Evolutionary conservation across 2,888 invertebrate species (phyloP), one percentile per base, ranked within the genome.

Genomic region (Zhuqinia jingwanae): DNA sequence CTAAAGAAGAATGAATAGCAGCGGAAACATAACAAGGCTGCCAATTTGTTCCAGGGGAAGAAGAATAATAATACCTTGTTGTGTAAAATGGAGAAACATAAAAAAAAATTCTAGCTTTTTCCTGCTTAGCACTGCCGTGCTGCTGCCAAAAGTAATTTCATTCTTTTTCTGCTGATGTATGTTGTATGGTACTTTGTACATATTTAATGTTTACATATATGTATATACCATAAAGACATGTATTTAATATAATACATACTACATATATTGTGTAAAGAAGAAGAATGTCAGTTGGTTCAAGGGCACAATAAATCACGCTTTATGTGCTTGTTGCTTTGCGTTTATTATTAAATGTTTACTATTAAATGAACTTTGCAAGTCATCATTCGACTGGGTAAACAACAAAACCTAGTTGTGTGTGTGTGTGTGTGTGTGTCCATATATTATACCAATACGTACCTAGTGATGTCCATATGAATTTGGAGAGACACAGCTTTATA

Each of bases 221-320:
- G n/a, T n/a, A n/a, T n/a, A n/a, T n/a, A n/a, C n/a, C n/a, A n/a
- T n/a, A n/a, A n/a, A n/a, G n/a, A n/a, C n/a, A n/a, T n/a, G n/a
- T n/a, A n/a, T n/a, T n/a, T n/a, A n/a, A n/a, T n/a, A n/a, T n/a
- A n/a, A n/a, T n/a, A n/a, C n/a, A n/a, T n/a, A n/a, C n/a, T n/a
- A n/a, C n/a, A n/a, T n/a, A n/a, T n/a, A n/a, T n/a, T n/a, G n/a
- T n/a, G n/a, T n/a, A n/a, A n/a, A n/a, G n/a, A 36, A 22, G 76
- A 76, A 58, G 56, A 81, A 73, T 81, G 70, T 70, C 82, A 82
- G 50, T 58, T 63, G 73, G 82, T 82, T 82, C 82, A 82, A 82
- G 82, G 82, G 25, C 27, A 20, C 25, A 75, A 75, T 82, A 60
- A 60, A 81, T 81, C 81, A 82, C 73, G 56, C 36, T 36, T 36